phyloP scores from a whole-genome alignment of 2,888 invertebrate genomes.

The Agonopterix alstromeriana region DNA sequence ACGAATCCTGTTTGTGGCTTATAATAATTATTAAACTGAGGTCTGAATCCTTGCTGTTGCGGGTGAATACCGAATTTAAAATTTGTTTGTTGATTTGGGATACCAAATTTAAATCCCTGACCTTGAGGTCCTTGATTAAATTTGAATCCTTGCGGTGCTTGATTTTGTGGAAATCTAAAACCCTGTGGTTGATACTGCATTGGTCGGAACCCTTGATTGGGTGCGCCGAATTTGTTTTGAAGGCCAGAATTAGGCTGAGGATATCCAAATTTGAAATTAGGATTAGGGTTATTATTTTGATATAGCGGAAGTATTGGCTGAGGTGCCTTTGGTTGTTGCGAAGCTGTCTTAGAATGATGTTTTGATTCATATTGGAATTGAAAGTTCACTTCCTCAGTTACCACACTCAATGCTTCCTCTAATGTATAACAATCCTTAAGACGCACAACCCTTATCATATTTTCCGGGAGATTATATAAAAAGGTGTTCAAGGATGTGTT shows the following conservation, averaged over 20 bases:
- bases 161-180: no score
- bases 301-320: not conserved
- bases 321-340: not conserved
- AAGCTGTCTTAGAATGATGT: not conserved
- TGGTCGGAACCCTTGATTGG: no score
- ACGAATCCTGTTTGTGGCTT: no score
- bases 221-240: not conserved
- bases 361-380: not conserved
- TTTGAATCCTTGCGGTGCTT: no score
- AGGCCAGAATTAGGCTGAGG: not conserved
- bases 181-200: no score
- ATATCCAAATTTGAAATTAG: not conserved
- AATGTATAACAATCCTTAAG: not conserved
- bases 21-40: no score
- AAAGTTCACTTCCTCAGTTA: not conserved
- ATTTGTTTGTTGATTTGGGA: no score
- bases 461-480: not conserved
- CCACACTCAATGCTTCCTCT: not conserved
- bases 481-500: no score
- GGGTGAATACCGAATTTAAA: no score
- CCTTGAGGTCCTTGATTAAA: no score
- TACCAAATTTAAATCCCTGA: no score
- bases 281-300: not conserved
- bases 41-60: no score
- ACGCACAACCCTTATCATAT: not conserved